These are phyloP conservation scores for Apeira syringaria DNA, from an alignment of 2,888 invertebrate genomes.

Conservation along the genomic window DNA sequence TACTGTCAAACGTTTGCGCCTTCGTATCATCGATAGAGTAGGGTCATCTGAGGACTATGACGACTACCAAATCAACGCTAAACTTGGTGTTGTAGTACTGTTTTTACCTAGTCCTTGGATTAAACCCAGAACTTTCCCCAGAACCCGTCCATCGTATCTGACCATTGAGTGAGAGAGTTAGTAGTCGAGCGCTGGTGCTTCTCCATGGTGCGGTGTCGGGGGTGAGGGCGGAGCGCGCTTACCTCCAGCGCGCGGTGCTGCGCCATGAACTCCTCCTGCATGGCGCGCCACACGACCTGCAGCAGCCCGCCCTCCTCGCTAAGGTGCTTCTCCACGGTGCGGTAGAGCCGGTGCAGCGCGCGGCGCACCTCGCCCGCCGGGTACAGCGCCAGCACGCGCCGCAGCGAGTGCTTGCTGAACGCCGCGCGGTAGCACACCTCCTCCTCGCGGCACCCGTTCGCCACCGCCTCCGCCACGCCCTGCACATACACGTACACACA, in stretches of 20 bases:
- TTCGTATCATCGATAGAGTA: too few relatives aligned
- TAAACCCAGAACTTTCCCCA: too few relatives aligned
- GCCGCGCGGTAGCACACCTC: slow-evolving; percentile 99
- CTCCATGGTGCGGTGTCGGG: too few relatives aligned
- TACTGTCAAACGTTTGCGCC: too few relatives aligned
- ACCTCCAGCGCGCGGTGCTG: slow-evolving; percentile 94
- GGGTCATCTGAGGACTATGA: too few relatives aligned
- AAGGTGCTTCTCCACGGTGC: slow-evolving; percentile 98
- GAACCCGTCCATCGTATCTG: too few relatives aligned
- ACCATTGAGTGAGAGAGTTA: too few relatives aligned
- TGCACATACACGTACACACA: too few relatives aligned
- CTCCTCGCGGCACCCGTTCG: slow-evolving; percentile 96
- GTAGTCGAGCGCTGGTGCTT: too few relatives aligned
- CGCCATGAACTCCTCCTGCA: slow-evolving; percentile 99
- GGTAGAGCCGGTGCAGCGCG: slow-evolving; percentile 95
- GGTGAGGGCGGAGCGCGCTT: slow-evolving; percentile 86
- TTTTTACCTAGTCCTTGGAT: too few relatives aligned
- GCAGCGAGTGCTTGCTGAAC: slow-evolving; percentile 97
- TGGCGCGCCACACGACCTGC: slow-evolving; percentile 99
- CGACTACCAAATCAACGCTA: too few relatives aligned
- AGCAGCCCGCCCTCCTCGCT: slow-evolving; percentile 96
- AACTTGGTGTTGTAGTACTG: too few relatives aligned
- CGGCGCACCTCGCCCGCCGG: slow-evolving; percentile 88
- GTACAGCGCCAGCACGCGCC: slow-evolving; percentile 97
- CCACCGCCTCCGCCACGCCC: slow-evolving; percentile 96